Evolutionary conservation across 92 coral and sea anemone species (phyloP).

Genomic region (Nematostella vectensis): DNA sequence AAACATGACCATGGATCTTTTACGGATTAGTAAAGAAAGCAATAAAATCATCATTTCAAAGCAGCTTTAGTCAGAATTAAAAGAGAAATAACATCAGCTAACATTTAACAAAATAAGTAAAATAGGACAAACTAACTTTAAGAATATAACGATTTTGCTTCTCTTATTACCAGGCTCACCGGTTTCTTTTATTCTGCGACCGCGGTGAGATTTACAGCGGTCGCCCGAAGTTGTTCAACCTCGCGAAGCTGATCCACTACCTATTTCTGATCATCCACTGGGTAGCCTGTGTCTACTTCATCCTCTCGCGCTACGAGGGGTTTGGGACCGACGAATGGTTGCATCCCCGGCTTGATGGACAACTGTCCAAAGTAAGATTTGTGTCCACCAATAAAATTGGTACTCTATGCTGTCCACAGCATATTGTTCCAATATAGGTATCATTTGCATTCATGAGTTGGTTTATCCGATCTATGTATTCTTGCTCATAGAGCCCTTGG

Average conservation of each 20-base stretch:
- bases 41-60: no score
- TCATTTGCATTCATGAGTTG: no score
- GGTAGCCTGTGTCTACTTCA: constrained; percentile 88
- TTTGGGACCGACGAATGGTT: constrained; percentile 83
- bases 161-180: constrained; percentile 14
- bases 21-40: no score
- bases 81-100: no score
- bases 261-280: constrained; percentile 89
- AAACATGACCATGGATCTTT: no score
- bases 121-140: no score
- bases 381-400: constrained; percentile 8
- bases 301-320: constrained; percentile 77
- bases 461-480: not conserved
- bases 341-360: constrained; percentile 55
- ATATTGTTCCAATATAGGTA: not conserved
- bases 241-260: constrained; percentile 77
- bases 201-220: constrained; percentile 88
- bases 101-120: no score
- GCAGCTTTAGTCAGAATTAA: no score
- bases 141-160: no score
- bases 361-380: constrained; percentile 84
- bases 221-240: constrained; percentile 85
- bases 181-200: constrained; percentile 77
- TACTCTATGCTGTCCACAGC: no score
- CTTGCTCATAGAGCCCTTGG: not conserved